Conservation (phyloP, 92 coral and sea anemone species). For the Porites evermanni region DNA sequence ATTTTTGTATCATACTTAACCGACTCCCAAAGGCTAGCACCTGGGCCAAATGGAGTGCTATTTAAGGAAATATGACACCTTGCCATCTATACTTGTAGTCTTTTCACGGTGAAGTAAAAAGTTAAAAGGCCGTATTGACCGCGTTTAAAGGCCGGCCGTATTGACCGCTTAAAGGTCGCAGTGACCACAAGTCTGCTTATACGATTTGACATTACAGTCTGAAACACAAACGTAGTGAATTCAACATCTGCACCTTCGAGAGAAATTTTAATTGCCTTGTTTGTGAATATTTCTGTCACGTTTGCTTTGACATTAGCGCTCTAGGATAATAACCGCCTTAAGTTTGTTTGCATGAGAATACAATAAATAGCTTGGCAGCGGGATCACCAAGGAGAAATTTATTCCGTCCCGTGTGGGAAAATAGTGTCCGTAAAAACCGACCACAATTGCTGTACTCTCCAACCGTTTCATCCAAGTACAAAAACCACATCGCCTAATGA, state of each 20-base stretch:
- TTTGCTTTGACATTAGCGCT: slow-evolving; percentile 30
- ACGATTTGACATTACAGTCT: not conserved
- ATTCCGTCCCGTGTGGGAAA: not conserved
- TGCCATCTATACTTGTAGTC: slow-evolving; percentile 11
- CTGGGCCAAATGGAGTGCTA: not conserved
- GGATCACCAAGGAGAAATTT: not conserved
- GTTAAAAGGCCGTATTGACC: slow-evolving; percentile 27
- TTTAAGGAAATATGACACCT: not conserved
- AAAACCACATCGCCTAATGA: slow-evolving; percentile 15
- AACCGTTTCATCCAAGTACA: not conserved
- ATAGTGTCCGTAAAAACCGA: not conserved
- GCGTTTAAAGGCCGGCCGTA: slow-evolving; percentile 4
- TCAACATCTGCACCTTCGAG: slow-evolving; percentile 35
- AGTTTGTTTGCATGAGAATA: slow-evolving; percentile 32
- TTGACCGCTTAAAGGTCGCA: not conserved
- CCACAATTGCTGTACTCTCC: not conserved
- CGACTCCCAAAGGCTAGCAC: not conserved
- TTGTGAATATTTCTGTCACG: slow-evolving; percentile 27
- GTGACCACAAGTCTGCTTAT: not conserved
- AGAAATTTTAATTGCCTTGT: slow-evolving; percentile 26
- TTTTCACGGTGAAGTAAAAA: slow-evolving; percentile 18
- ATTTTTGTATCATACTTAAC: not conserved
- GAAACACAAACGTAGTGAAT: not conserved
- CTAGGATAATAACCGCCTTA: slow-evolving; percentile 22
- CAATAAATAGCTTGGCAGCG: not conserved